Percentiles rank a stretch among this genome's conserved stretches.
Evolutionary conservation across 1,140 invertebrate genomes (phyloP).

Genomic region (Musca vetustissima): DNA sequence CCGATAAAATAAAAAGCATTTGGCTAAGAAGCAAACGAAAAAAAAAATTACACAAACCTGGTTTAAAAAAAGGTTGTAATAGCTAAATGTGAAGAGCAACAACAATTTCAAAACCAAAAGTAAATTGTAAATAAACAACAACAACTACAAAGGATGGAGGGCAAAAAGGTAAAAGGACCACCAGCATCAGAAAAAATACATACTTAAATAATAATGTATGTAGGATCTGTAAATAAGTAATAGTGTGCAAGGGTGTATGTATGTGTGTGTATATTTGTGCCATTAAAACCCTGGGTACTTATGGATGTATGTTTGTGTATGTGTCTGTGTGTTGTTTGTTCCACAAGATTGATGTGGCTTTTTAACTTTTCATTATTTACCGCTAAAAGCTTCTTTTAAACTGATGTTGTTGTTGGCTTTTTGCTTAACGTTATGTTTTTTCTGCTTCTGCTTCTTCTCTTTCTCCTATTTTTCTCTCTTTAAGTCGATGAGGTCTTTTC

Average conservation of each 20-base stretch:
- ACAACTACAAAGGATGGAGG: too few relatives aligned
- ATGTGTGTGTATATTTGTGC: neutral
- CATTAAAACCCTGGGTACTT: neutral
- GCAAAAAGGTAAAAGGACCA: too few relatives aligned
- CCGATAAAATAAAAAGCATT: too few relatives aligned
- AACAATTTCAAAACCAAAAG: too few relatives aligned
- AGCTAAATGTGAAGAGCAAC: too few relatives aligned
- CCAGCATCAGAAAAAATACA: too few relatives aligned
- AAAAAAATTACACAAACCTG: too few relatives aligned
- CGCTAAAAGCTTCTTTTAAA: slow-evolving; percentile 57
- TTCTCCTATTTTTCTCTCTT: neutral
- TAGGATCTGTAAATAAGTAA: neutral
- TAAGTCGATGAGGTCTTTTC: slow-evolving; percentile 10
- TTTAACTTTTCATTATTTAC: slow-evolving; percentile 57
- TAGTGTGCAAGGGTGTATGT: neutral
- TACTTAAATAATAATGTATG: slow-evolving; percentile 4
- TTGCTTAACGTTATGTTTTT: neutral
- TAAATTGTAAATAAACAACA: too few relatives aligned
- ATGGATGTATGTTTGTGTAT: slow-evolving; percentile 6
- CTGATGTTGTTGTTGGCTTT: slow-evolving; percentile 39
- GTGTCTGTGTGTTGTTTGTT: slow-evolving; percentile 22
- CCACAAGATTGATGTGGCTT: slow-evolving; percentile 52
- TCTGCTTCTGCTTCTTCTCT: neutral
- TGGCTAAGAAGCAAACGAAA: too few relatives aligned
- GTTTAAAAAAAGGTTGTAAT: too few relatives aligned